Conservation (phyloP, 2,888 invertebrate genomes). For the Lasioglossum calceatum region DNA sequence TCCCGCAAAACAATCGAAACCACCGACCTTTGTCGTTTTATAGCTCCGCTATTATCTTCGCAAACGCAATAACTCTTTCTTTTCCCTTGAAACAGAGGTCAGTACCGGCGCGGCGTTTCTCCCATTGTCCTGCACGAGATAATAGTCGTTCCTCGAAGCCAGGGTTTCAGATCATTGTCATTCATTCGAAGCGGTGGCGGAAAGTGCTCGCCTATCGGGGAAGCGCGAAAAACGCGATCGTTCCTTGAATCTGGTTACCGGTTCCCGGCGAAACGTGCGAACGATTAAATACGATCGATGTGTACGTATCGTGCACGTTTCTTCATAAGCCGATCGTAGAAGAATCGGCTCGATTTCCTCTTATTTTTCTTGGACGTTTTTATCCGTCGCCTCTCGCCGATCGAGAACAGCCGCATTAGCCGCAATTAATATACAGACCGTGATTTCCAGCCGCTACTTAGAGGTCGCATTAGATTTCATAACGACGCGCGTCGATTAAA, state of each 20-base stretch:
- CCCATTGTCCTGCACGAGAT: not conserved
- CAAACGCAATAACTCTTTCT: not conserved
- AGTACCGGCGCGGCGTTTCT: not conserved
- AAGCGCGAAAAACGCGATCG: constrained; percentile 15
- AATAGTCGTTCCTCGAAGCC: not conserved
- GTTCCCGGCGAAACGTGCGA: constrained; percentile 53
- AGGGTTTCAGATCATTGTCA: not conserved
- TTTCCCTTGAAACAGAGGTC: not conserved
- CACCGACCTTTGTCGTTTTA: not conserved
- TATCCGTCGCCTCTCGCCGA: not conserved
- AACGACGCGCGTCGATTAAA: constrained; percentile 63
- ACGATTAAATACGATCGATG: constrained; percentile 48
- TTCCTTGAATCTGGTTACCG: constrained; percentile 48
- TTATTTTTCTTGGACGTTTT: not conserved
- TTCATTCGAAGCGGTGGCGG: not conserved
- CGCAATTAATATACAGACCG: constrained; percentile 58
- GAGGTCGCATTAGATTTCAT: constrained; percentile 62
- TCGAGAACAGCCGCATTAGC: constrained; percentile 32
- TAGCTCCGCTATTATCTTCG: not conserved
- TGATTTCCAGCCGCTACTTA: constrained; percentile 48
- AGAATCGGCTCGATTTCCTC: constrained; percentile 36
- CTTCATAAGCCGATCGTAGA: constrained; percentile 42
- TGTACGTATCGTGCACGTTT: constrained; percentile 19
- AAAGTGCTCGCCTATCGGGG: no score
- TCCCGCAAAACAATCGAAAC: not conserved